Conservation (phyloP, 2,113 vertebrate genomes). For the Mus spicilegus region DNA sequence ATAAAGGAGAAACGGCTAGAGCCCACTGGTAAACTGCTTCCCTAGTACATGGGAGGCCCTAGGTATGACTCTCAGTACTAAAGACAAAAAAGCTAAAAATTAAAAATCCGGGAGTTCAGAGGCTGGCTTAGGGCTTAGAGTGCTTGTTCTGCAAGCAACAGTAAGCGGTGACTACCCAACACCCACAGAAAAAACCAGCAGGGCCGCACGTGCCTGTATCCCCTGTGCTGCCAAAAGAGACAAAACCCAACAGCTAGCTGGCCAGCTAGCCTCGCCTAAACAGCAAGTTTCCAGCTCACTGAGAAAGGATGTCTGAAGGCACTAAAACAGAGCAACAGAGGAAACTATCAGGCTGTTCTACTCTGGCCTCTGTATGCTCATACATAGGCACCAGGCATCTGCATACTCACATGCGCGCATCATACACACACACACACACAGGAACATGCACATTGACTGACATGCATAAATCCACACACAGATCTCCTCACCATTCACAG, state of each 20-base stretch:
- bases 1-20: neutral
- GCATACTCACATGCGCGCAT: neutral
- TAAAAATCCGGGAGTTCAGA: neutral
- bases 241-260: neutral
- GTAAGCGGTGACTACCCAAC: neutral
- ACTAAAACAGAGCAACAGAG: neutral
- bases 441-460: too few relatives aligned
- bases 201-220: neutral
- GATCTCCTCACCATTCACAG: neutral
- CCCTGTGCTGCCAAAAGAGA: neutral
- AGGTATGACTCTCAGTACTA: neutral
- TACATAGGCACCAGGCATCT: neutral
- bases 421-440: neutral
- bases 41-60: neutral
- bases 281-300: neutral
- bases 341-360: neutral
- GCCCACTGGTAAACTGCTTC: too few relatives aligned
- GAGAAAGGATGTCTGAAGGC: neutral
- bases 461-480: neutral
- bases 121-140: neutral
- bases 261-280: neutral
- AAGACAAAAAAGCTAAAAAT: constrained; percentile 37
- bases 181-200: neutral
- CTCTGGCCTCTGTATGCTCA: neutral
- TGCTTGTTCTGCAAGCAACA: neutral